phyloP scores from a whole-genome alignment of 2,888 invertebrate genomes.

The Lissonota sp. region DNA sequence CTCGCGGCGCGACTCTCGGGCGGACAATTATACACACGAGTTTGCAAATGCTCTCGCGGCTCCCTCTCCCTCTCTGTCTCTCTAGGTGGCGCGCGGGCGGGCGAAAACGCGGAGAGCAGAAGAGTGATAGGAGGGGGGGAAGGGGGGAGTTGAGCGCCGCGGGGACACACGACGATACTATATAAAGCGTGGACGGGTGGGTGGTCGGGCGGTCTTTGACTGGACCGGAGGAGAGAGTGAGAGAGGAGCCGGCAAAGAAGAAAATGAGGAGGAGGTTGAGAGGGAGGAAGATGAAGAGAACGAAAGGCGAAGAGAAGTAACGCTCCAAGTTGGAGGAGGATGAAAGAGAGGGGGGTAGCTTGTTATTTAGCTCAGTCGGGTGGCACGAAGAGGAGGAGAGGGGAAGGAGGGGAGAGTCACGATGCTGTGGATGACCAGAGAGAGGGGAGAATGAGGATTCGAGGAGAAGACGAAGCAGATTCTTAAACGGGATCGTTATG shows the following conservation, averaged over 20 bases:
- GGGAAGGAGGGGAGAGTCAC: constrained; percentile 71
- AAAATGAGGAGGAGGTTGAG: constrained; percentile 66
- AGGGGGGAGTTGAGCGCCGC: constrained; percentile 42
- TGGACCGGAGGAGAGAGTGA: constrained; percentile 43
- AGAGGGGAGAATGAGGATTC: constrained; percentile 51
- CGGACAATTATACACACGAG: constrained; percentile 80
- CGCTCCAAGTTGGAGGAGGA: constrained; percentile 66
- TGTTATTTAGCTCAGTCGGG: constrained; percentile 74
- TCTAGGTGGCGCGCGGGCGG: constrained; percentile 62
- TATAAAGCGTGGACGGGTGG: constrained; percentile 69
- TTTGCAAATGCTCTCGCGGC: constrained; percentile 76
- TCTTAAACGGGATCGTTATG: constrained; percentile 83
- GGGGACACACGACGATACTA: constrained; percentile 72
- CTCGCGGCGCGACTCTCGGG: constrained; percentile 55
- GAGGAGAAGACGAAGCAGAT: constrained; percentile 69
- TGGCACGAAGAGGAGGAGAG: constrained; percentile 84
- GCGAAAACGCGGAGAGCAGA: constrained; percentile 65
- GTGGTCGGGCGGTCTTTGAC: constrained; percentile 48
- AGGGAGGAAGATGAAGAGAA: constrained; percentile 60
- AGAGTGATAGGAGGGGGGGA: constrained; percentile 46
- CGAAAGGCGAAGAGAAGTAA: too few species aligned
- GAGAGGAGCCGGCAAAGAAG: constrained; percentile 3
- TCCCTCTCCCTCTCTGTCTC: constrained; percentile 23
- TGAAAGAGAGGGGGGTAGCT: constrained; percentile 67
- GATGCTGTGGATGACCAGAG: constrained; percentile 66